Conservation (phyloP, 2,797 vertebrate species). For the Malacoctenus gilli region DNA sequence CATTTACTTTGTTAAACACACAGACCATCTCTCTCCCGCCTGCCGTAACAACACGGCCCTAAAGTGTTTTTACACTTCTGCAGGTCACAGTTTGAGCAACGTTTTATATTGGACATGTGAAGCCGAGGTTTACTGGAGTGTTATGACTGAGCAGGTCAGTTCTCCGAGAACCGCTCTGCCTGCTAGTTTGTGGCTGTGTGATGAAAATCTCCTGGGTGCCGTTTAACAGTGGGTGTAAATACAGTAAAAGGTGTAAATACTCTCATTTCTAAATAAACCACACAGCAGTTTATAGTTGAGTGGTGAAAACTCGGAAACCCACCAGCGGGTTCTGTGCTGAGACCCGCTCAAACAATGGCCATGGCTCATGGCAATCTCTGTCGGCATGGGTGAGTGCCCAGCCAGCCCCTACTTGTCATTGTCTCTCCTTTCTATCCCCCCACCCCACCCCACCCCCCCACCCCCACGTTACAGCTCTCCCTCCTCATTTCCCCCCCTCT, state of each 20-base stretch:
- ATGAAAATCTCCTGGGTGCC: constrained; percentile 75
- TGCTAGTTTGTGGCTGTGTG: constrained; percentile 73
- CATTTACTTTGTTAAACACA: constrained; percentile 84
- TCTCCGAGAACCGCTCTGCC: constrained; percentile 68
- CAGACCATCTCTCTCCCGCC: constrained; percentile 65
- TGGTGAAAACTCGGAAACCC: constrained; percentile 71
- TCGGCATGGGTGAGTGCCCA: constrained; percentile 84
- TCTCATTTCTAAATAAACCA: constrained; percentile 80
- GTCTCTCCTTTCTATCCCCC: constrained; percentile 76
- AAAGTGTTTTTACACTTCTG: constrained; percentile 81
- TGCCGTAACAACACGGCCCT: constrained; percentile 69
- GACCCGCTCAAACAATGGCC: constrained; percentile 82
- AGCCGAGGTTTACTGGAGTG: constrained; percentile 75
- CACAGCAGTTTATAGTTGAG: constrained; percentile 77
- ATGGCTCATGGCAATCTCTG: constrained; percentile 84
- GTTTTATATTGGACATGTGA: constrained; percentile 77
- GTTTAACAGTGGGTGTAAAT: constrained; percentile 81
- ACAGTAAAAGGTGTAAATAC: constrained; percentile 83
- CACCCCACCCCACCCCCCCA: constrained; percentile 10
- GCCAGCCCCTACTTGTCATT: constrained; percentile 84
- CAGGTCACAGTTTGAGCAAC: constrained; percentile 72
- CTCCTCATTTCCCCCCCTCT: constrained; percentile 69
- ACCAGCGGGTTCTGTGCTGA: constrained; percentile 73
- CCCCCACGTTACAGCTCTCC: constrained; percentile 46
- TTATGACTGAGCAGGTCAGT: constrained; percentile 76